phyloP scores from a whole-genome alignment of 2,797 vertebrate genomes.

The Peromyscus melanophrys region DNA sequence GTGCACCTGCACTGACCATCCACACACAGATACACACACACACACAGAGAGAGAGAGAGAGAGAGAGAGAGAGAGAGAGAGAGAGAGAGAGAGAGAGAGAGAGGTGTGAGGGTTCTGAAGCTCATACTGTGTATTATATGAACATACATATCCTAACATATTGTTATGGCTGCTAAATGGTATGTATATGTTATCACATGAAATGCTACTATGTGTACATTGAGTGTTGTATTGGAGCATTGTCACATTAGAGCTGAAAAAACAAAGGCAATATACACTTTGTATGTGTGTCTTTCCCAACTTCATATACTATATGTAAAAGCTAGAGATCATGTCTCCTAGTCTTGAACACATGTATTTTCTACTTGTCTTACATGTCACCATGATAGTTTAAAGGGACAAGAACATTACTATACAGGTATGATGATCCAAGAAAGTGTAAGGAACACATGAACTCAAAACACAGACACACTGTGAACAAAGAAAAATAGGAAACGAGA shows the following conservation, averaged over 20 bases:
- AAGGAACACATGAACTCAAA: neutral
- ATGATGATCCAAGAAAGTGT: neutral
- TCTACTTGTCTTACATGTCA: neutral
- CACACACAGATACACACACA: neutral
- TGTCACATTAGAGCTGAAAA: neutral
- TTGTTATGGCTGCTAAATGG: slow-evolving; percentile 78
- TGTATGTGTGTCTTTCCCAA: neutral
- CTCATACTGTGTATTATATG: neutral
- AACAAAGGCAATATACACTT: slow-evolving; percentile 45
- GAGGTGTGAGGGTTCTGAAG: neutral
- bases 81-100: neutral
- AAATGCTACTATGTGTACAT: neutral
- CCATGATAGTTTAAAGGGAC: neutral
- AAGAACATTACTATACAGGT: neutral
- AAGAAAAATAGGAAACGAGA: slow-evolving; percentile 60
- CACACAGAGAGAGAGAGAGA: neutral
- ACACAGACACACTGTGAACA: neutral
- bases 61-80: neutral
- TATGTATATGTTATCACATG: neutral
- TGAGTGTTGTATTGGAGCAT: neutral
- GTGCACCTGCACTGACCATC: neutral
- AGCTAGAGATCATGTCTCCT: slow-evolving; percentile 78
- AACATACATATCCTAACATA: neutral
- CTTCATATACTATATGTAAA: slow-evolving; percentile 65
- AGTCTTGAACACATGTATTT: slow-evolving; percentile 74